Evolutionary conservation across 2,888 invertebrate species (phyloP).

Genomic region (Sminthurinus aureus): DNA sequence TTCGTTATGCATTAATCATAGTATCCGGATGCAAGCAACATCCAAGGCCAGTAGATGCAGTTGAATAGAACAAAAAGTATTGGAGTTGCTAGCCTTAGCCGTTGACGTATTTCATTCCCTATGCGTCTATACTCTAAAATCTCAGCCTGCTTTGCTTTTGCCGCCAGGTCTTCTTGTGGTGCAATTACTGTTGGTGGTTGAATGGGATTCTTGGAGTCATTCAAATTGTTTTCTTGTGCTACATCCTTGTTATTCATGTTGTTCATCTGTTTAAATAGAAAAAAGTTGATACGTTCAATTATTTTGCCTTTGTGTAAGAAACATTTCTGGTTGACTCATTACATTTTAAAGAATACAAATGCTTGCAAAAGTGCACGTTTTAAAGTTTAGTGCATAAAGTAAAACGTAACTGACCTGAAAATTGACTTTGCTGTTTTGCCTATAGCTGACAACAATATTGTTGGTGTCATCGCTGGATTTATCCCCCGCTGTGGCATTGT

Average conservation of each 20-base stretch:
- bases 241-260: neutral
- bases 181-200: too few species aligned
- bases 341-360: neutral
- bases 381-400: too few species aligned
- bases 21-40: constrained; percentile 17
- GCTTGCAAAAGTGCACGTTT: too few species aligned
- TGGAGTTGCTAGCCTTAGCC: constrained; percentile 18
- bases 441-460: neutral
- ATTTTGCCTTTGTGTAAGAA: neutral
- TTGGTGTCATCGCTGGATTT: neutral
- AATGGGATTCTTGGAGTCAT: neutral
- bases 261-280: too few species aligned
- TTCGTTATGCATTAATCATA: neutral
- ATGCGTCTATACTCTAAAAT: constrained; percentile 18
- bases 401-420: neutral
- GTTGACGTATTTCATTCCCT: constrained; percentile 22
- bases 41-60: constrained; percentile 39
- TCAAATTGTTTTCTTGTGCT: neutral
- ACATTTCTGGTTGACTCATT: neutral
- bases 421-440: neutral
- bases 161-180: neutral
- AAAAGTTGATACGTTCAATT: neutral
- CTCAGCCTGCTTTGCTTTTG: neutral
- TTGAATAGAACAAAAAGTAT: constrained; percentile 35
- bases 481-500: neutral